phyloP scores from a whole-genome alignment of 2,888 invertebrate genomes.

The Drosophila nr. fundita region DNA sequence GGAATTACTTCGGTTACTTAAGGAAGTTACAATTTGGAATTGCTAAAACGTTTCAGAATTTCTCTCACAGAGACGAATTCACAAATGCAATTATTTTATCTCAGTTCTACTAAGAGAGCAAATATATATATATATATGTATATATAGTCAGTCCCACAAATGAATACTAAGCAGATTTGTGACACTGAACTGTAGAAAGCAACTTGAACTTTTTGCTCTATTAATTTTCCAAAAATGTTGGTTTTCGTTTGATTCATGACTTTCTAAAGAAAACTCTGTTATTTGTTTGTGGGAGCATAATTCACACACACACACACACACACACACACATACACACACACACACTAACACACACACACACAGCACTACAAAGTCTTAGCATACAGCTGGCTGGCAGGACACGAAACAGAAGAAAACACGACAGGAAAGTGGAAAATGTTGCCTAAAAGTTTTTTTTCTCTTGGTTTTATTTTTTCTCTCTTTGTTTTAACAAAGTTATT shows the following conservation, averaged over 20 bases:
- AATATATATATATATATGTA: neutral
- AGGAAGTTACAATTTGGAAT: too few species aligned
- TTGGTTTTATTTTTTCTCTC: neutral
- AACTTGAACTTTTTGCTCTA: constrained; percentile 11
- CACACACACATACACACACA: neutral
- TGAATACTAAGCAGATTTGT: neutral
- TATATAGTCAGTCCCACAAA: neutral
- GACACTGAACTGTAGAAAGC: neutral
- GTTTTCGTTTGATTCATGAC: constrained; percentile 11
- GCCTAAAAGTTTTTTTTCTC: constrained; percentile 17
- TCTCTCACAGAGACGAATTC: neutral
- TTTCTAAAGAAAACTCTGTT: constrained; percentile 9
- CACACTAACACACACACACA: neutral
- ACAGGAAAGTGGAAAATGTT: constrained; percentile 26
- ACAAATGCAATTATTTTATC: neutral
- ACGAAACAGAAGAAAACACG: constrained; percentile 13
- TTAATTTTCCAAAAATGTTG: neutral
- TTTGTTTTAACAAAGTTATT: constrained; percentile 71
- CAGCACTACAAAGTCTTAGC: constrained; percentile 2
- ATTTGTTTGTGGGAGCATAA: constrained; percentile 24
- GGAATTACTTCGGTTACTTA: neutral
- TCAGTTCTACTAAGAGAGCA: neutral
- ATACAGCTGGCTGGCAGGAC: constrained; percentile 18
- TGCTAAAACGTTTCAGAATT: neutral
- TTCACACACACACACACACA: constrained; percentile 7